A percentile compares a stretch with the other conserved stretches of the same genome.
These are phyloP conservation scores for Cyphomyrus plagiostoma DNA, from an alignment of 2,113 vertebrate genomes.

Conservation along the genomic window DNA sequence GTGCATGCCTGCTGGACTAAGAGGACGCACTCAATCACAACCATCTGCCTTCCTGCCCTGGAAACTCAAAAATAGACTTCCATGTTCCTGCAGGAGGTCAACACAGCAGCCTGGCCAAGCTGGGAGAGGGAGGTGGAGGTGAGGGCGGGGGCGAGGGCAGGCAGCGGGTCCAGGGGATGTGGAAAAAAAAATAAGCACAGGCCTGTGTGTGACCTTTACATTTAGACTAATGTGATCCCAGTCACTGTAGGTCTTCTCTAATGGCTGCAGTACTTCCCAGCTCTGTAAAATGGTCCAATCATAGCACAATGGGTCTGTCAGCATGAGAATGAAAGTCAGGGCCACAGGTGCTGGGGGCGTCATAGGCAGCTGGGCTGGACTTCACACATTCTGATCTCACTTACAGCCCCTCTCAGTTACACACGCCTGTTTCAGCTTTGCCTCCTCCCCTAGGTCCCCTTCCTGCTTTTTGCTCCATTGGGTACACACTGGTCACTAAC, in stretches of 20 bases:
- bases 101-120: conserved; percentile 19
- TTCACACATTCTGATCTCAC: neutral
- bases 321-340: neutral
- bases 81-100: conserved; percentile 39
- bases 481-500: neutral
- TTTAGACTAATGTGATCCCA: neutral
- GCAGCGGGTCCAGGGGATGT: conserved; percentile 31
- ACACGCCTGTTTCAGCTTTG: neutral
- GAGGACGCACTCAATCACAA: conserved; percentile 44
- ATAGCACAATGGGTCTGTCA: neutral
- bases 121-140: neutral
- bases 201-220: neutral
- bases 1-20: conserved; percentile 35
- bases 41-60: conserved; percentile 56
- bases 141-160: neutral
- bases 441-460: neutral
- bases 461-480: neutral
- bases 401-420: neutral
- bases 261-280: neutral
- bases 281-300: neutral
- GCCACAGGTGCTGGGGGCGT: neutral
- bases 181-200: neutral
- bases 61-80: conserved; percentile 59
- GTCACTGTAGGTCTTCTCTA: neutral
- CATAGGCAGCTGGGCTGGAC: neutral